phyloP scores from a whole-genome alignment of 2,797 vertebrate genomes.

The Rhinoraja longicauda region DNA sequence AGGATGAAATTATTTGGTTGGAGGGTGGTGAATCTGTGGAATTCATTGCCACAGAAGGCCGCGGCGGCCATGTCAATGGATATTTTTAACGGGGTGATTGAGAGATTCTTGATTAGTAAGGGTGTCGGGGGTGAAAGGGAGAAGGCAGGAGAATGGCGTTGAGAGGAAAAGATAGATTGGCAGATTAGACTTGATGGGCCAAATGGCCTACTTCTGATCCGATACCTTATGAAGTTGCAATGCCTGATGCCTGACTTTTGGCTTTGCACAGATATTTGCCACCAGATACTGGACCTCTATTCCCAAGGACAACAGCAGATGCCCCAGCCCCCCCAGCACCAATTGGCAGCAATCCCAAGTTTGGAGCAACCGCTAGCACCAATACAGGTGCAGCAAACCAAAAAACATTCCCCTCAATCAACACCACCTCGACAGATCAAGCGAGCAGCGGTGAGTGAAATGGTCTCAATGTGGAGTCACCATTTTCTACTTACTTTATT shows the following conservation, averaged over 20 bases:
- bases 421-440: constrained; percentile 35
- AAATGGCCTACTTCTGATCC: too few relatives aligned
- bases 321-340: constrained; percentile 71
- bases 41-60: too few relatives aligned
- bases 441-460: constrained; percentile 3
- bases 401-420: constrained; percentile 41
- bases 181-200: too few relatives aligned
- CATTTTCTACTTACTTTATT: background rate
- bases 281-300: constrained; percentile 95
- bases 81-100: too few relatives aligned
- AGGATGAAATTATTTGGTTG: too few relatives aligned
- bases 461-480: too few relatives aligned
- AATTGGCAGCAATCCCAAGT: constrained; percentile 51
- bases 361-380: constrained; percentile 51
- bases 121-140: too few relatives aligned
- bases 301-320: constrained; percentile 96
- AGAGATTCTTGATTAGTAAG: too few relatives aligned
- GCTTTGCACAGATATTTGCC: constrained; percentile 78
- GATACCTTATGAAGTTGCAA: background rate
- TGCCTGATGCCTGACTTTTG: background rate
- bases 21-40: too few relatives aligned
- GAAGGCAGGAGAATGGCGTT: too few relatives aligned
- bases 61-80: too few relatives aligned
- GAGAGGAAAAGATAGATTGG: too few relatives aligned
- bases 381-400: constrained; percentile 48